Percentiles rank a stretch among this genome's conserved stretches.
Conservation (phyloP, 2,113 vertebrate species). For the Oreochromis spilurus region DNA sequence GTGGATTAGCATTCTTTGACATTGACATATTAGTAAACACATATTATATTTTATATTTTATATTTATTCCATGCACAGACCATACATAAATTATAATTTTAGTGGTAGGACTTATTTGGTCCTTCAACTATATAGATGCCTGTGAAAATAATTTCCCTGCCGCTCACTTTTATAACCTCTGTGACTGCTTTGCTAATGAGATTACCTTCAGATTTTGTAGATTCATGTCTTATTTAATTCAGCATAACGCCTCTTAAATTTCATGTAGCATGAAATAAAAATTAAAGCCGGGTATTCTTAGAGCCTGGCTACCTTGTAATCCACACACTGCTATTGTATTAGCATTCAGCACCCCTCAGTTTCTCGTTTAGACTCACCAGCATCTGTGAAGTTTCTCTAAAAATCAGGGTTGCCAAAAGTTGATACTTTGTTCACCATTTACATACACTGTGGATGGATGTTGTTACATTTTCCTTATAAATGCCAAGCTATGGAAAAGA, state of each 20-base stretch:
- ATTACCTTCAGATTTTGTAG: neutral
- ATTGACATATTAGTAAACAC: neutral
- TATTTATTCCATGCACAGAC: neutral
- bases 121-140: fast-evolving
- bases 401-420: neutral
- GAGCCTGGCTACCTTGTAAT: neutral
- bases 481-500: neutral
- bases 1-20: neutral
- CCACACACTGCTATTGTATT: neutral
- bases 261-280: neutral
- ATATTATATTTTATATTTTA: neutral
- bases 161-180: neutral
- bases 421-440: neutral
- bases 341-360: neutral
- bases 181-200: neutral
- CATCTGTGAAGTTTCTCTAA: neutral
- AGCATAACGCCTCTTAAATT: neutral
- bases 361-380: neutral
- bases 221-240: neutral
- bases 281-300: neutral
- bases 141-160: neutral
- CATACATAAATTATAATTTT: neutral
- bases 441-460: neutral
- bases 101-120: neutral
- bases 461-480: neutral